Evolutionary conservation across 2,888 invertebrate genomes (phyloP).

Genomic region (Ypsolopha scabrella): DNA sequence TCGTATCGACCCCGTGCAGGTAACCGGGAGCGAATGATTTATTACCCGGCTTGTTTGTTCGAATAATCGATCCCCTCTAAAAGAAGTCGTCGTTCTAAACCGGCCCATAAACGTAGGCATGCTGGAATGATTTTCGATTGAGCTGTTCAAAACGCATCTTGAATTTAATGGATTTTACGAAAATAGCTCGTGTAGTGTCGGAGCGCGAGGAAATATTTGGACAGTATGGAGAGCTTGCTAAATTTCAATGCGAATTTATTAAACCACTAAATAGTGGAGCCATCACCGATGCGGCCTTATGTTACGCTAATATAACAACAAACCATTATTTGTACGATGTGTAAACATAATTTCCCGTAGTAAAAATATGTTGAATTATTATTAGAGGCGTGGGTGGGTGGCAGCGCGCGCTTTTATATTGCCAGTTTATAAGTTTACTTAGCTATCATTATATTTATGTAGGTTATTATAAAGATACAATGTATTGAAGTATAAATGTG

Average conservation of each 20-base stretch:
- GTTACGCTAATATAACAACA: slow-evolving; percentile 12
- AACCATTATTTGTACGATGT: slow-evolving; percentile 12
- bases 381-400: slow-evolving; percentile 1
- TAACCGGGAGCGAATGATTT: slow-evolving; percentile 61
- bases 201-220: slow-evolving; percentile 45
- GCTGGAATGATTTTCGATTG: slow-evolving; percentile 18
- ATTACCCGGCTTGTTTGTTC: slow-evolving; percentile 62
- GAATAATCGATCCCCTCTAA: slow-evolving; percentile 58
- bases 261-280: slow-evolving; percentile 35
- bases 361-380: slow-evolving; percentile 3
- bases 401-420: not conserved
- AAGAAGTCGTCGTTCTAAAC: slow-evolving; percentile 23
- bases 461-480: not conserved
- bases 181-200: slow-evolving; percentile 39
- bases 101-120: slow-evolving; percentile 16
- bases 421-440: slow-evolving; percentile 1
- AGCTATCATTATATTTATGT: not conserved
- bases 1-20: slow-evolving; percentile 59
- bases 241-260: slow-evolving; percentile 47
- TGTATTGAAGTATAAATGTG: slow-evolving; percentile 1
- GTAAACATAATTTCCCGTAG: slow-evolving; percentile 12
- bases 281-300: slow-evolving; percentile 12
- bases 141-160: slow-evolving; percentile 29
- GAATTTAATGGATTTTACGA: slow-evolving; percentile 48
- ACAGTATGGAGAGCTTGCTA: slow-evolving; percentile 40